These are phyloP conservation scores for Caerostris darwini DNA, from an alignment of 1,140 invertebrate genomes.

Conservation along the genomic window DNA sequence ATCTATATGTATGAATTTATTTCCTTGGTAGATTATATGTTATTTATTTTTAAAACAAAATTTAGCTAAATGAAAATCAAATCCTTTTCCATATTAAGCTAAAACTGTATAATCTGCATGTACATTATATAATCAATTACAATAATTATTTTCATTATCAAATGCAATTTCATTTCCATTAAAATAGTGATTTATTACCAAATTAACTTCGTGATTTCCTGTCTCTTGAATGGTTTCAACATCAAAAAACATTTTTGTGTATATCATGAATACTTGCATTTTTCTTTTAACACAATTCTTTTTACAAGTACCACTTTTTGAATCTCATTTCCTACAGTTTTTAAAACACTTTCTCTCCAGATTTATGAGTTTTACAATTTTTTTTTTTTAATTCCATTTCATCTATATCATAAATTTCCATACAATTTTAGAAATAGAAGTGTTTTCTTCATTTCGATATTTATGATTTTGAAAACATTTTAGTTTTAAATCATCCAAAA, in stretches of 20 bases:
- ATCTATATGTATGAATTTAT: neutral
- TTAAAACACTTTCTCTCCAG: no score
- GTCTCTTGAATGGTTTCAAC: slow-evolving; percentile 13
- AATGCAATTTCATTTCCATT: slow-evolving; percentile 33
- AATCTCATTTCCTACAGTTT: no score
- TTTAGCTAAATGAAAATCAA: slow-evolving; percentile 45
- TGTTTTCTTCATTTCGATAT: no score
- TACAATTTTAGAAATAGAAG: no score
- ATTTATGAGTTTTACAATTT: no score
- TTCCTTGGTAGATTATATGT: slow-evolving; percentile 52
- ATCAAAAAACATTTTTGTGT: neutral
- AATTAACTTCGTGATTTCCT: slow-evolving; percentile 32
- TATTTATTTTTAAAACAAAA: slow-evolving; percentile 48
- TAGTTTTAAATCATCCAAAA: no score
- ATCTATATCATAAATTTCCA: no score
- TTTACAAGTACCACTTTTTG: no score
- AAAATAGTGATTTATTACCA: slow-evolving; percentile 41
- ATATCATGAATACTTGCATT: no score
- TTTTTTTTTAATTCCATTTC: no score
- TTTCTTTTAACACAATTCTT: no score
- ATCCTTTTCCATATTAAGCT: slow-evolving; percentile 51
- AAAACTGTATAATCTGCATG: neutral
- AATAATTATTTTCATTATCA: slow-evolving; percentile 34
- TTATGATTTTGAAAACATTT: no score
- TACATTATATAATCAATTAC: neutral